Percentiles rank a stretch among this genome's conserved stretches.
These are phyloP conservation scores for Zaprionus lachaisei DNA, from an alignment of 1,140 invertebrate genomes.

Conservation along the genomic window DNA sequence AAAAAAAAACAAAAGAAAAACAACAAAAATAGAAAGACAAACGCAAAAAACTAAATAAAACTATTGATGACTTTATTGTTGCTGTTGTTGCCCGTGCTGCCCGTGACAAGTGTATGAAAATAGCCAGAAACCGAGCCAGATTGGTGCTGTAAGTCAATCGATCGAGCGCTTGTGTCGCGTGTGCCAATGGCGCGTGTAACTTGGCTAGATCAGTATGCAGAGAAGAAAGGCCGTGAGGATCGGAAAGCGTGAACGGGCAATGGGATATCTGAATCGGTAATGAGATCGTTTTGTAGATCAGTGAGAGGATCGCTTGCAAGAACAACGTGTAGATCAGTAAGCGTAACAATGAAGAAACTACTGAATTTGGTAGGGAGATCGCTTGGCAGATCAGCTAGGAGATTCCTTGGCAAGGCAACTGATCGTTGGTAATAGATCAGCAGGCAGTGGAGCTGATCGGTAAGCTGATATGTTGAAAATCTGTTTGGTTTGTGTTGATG, in stretches of 20 bases:
- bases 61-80: slow-evolving; percentile 28
- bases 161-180: slow-evolving; percentile 44
- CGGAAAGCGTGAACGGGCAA: background rate
- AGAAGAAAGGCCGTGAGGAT: background rate
- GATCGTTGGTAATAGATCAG: background rate
- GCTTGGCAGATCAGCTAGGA: background rate
- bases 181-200: slow-evolving; percentile 45
- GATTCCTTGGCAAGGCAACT: background rate
- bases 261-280: too few relatives aligned
- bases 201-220: slow-evolving; percentile 6
- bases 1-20: slow-evolving; percentile 17
- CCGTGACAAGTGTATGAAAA: slow-evolving; percentile 69
- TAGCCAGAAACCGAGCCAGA: slow-evolving; percentile 37
- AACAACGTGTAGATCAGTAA: background rate
- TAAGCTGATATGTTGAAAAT: background rate
- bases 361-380: too few relatives aligned
- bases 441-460: background rate
- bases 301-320: background rate
- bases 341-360: background rate
- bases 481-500: background rate
- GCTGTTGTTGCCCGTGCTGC: slow-evolving; percentile 29
- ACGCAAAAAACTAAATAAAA: slow-evolving; percentile 3
- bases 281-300: background rate
- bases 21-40: background rate
- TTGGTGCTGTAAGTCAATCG: slow-evolving; percentile 18